Evolutionary conservation across 23 tunicate species (phyloP), one percentile per base, ranked within the genome.

Genomic region (Trididemnum nubilum): DNA sequence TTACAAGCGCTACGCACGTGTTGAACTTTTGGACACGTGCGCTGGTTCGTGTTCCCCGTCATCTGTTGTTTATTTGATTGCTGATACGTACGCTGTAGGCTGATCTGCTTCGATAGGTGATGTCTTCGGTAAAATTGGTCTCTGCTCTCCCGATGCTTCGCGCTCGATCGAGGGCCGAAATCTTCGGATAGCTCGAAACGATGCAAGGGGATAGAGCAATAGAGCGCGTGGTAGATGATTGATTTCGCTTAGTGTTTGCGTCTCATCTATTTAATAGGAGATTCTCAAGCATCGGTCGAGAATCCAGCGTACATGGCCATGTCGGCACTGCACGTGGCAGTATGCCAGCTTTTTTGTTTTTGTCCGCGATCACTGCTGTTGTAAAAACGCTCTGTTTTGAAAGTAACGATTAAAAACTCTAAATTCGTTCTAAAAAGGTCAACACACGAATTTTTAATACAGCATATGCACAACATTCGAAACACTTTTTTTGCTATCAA

Each of bases 301-400:
- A 73, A 36, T 28, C 79, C 79, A 36, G 7, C 86, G 77, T 51
- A 61, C 88, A 84, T 73, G 39, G 52, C 86, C 79, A 82, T 71
- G 71, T 82, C 28, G 86, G 86, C 86, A 82, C 86, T 72, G 79
- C 86, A 82, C 86, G 86, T 35, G 86, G 86, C 79, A 72, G 86
- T 82, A 82, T 82, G 86, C 86, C 86, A 51, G 33, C 70, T 49
- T 52, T 82, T 82, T 82, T 38, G n/a, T n/a, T n/a, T n/a, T n/a
- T n/a, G n/a, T n/a, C n/a, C n/a, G n/a, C n/a, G n/a, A n/a, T n/a
- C n/a, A n/a, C n/a, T n/a, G n/a, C n/a, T n/a, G n/a, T n/a, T n/a
- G n/a, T n/a, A n/a, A n/a, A n/a, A n/a, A n/a, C n/a, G n/a, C n/a
- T n/a, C n/a, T n/a, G n/a, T n/a, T n/a, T n/a, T n/a, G n/a, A n/a